Conservation (phyloP, 2,888 invertebrate species). For the Amitus sp. region DNA sequence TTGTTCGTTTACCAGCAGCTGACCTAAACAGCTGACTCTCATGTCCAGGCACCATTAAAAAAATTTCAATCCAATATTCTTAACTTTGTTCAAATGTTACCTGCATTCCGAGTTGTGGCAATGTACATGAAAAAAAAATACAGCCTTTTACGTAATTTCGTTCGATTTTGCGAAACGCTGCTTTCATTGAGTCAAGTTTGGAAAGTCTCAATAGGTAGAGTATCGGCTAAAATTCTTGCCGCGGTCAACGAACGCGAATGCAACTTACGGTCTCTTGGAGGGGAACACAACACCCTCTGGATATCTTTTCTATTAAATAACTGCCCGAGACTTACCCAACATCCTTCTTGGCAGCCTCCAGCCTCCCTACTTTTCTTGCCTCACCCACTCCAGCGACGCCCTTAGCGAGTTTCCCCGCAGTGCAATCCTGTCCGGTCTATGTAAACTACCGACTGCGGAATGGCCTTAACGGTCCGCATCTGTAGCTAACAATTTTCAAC, state of each 20-base stretch:
- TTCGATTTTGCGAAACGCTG: conserved; percentile 59
- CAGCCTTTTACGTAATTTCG: no score
- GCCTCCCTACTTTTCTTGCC: conserved; percentile 23
- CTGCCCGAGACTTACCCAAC: conserved; percentile 50
- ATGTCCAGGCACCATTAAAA: no score
- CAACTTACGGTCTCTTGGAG: conserved; percentile 21
- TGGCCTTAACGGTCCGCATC: conserved; percentile 14
- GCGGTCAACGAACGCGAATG: conserved; percentile 58
- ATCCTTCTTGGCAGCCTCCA: conserved; percentile 34
- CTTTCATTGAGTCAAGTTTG: conserved; percentile 65
- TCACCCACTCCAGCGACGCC: conserved; percentile 8
- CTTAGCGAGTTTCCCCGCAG: conserved; percentile 8
- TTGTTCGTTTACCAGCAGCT: no score
- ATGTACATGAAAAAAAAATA: no score
- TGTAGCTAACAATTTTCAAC: conserved; percentile 16
- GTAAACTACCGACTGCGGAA: conserved; percentile 19
- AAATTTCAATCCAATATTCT: no score
- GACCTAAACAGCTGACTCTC: no score
- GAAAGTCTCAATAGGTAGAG: conserved; percentile 55
- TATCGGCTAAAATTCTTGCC: conserved; percentile 56
- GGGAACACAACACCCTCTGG: conserved; percentile 27
- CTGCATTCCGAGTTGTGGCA: no score
- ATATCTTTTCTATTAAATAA: conserved; percentile 51
- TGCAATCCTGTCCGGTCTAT: conserved; percentile 3
- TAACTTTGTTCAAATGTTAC: no score